phyloP scores from a whole-genome alignment of 2,797 vertebrate species.

The Caiman crocodilus region DNA sequence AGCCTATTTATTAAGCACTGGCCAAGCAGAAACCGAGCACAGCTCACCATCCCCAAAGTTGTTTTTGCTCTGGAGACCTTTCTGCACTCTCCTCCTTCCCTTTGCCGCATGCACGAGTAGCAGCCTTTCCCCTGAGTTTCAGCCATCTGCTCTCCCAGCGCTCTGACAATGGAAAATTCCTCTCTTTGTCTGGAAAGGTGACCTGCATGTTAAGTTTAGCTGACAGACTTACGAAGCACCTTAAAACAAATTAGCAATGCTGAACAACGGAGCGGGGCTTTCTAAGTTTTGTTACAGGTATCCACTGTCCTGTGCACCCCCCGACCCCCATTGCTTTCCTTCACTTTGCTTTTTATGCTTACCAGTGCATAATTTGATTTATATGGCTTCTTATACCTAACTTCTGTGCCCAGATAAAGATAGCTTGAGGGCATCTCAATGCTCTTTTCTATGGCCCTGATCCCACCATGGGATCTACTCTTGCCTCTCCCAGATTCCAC shows the following conservation, averaged over 20 bases:
- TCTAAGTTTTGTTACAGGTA: constrained; percentile 13
- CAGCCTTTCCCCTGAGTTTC: not conserved
- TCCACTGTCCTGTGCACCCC: not conserved
- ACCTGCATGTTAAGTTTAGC: constrained; percentile 21
- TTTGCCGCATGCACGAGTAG: not conserved
- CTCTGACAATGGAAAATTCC: constrained; percentile 48
- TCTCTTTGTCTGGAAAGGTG: constrained; percentile 19
- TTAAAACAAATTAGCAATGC: constrained; percentile 54
- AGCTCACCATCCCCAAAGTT: not conserved
- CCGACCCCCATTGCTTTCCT: not conserved
- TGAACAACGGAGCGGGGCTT: constrained; percentile 3
- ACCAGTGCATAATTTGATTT: not conserved
- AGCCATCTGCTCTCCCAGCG: constrained; percentile 34
- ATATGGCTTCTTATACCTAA: not conserved
- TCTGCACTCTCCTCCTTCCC: rapidly evolving
- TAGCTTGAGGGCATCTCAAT: not conserved
- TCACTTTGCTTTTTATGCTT: constrained; percentile 40
- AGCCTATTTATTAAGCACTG: not conserved
- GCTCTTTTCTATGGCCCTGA: not conserved
- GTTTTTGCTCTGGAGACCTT: not conserved
- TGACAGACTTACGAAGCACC: constrained; percentile 17
- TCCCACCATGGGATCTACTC: rapidly evolving
- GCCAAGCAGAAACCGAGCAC: not conserved
- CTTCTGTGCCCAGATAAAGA: not conserved
- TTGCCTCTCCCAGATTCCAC: not conserved